Conservation (phyloP, 2,888 invertebrate species). For the Sepiola atlantica region DNA sequence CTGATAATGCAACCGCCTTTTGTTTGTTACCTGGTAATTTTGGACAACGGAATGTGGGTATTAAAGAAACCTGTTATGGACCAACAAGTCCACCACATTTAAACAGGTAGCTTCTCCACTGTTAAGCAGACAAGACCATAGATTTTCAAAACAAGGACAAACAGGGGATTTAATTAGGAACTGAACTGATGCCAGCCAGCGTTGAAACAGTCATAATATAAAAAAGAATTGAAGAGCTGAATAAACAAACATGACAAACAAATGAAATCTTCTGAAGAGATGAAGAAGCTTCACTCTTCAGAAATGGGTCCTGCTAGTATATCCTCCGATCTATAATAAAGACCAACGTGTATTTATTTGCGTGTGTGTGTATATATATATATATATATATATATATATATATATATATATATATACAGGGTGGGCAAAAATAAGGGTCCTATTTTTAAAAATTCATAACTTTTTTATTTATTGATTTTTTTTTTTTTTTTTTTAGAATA, state of each 20-base stretch:
- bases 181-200: not conserved
- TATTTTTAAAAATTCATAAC: too few species aligned
- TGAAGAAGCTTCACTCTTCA: too few species aligned
- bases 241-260: not conserved
- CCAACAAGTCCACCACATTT: not conserved
- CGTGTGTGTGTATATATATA: too few species aligned
- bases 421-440: too few species aligned
- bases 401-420: too few species aligned
- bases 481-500: too few species aligned
- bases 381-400: too few species aligned
- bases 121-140: conserved; percentile 1
- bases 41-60: conserved; percentile 32
- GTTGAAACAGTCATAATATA: conserved; percentile 14
- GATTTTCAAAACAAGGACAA: not conserved
- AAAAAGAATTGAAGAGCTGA: not conserved
- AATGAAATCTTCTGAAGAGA: not conserved
- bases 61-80: conserved; percentile 32
- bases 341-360: too few species aligned
- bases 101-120: conserved; percentile 9
- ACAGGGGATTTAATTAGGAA: conserved; percentile 24
- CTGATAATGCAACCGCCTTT: conserved; percentile 22
- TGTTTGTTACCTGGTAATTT: conserved; percentile 22
- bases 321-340: too few species aligned
- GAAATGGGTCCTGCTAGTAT: too few species aligned
- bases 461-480: too few species aligned